phyloP scores from a whole-genome alignment of 2,113 vertebrate genomes.

The Zingel zingel region DNA sequence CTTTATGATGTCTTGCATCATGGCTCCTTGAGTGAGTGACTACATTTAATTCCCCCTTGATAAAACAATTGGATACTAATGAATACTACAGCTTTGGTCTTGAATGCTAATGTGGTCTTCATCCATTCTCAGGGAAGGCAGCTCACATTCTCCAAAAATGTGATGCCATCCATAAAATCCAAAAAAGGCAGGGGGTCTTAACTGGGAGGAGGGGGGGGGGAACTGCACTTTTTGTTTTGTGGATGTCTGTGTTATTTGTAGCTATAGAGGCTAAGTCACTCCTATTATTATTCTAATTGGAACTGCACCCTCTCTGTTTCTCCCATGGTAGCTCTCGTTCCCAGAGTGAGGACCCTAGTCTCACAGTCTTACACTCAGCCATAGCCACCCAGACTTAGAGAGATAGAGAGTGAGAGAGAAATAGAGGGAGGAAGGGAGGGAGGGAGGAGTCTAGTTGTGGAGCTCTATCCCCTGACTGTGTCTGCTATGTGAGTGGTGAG shows the following conservation, averaged over 20 bases:
- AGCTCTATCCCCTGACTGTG: slow-evolving; percentile 73
- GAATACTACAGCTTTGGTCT: slow-evolving; percentile 43
- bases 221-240: slow-evolving; percentile 69
- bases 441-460: slow-evolving; percentile 78
- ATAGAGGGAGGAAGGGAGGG: slow-evolving; percentile 31
- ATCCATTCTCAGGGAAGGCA: slow-evolving; percentile 25
- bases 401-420: slow-evolving; percentile 48
- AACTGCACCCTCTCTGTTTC: slow-evolving; percentile 61
- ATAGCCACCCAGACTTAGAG: slow-evolving; percentile 69
- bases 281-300: slow-evolving; percentile 81
- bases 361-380: slow-evolving; percentile 65
- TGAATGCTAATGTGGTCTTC: slow-evolving; percentile 68
- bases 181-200: slow-evolving; percentile 41
- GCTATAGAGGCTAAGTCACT: slow-evolving; percentile 59
- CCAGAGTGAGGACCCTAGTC: slow-evolving; percentile 74
- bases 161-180: slow-evolving; percentile 22
- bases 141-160: slow-evolving; percentile 41
- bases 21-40: slow-evolving; percentile 60
- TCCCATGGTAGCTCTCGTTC: slow-evolving; percentile 70
- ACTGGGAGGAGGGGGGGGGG: slow-evolving; percentile 31
- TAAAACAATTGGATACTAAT: slow-evolving; percentile 62
- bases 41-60: slow-evolving; percentile 62
- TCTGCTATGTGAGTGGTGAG: slow-evolving; percentile 71
- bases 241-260: slow-evolving; percentile 69
- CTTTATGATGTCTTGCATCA: slow-evolving; percentile 67